phyloP scores from a whole-genome alignment of 2,797 vertebrate species.

The Sebastes nivosus region DNA sequence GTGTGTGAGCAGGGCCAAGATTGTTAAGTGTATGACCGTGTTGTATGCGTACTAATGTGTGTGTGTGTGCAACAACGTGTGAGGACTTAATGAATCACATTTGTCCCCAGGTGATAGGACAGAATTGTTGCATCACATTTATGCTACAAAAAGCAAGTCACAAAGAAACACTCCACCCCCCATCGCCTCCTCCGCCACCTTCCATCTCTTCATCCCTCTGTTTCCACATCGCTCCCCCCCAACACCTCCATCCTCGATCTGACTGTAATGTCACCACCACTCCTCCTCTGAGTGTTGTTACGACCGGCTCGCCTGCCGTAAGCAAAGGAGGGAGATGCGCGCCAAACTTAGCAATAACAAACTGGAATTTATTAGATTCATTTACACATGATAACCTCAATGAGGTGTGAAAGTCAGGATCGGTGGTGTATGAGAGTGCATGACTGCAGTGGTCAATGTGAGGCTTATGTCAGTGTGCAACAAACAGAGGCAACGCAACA shows the following conservation, averaged over 20 bases:
- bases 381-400: not conserved
- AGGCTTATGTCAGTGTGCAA: not conserved
- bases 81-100: constrained; percentile 72
- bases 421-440: not conserved
- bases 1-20: constrained; percentile 14
- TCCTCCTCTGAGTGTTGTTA: not conserved
- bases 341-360: not conserved
- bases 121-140: constrained; percentile 75
- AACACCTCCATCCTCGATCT: not conserved
- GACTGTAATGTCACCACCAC: not conserved
- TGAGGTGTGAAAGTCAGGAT: not conserved
- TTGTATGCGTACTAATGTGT: not conserved
- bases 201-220: not conserved
- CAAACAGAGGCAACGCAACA: not conserved
- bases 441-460: not conserved
- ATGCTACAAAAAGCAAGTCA: constrained; percentile 40
- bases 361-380: not conserved
- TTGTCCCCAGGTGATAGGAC: constrained; percentile 69
- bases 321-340: not conserved
- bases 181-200: not conserved
- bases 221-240: not conserved
- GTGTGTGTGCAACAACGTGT: constrained; percentile 26
- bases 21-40: constrained; percentile 24
- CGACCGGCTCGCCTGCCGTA: not conserved
- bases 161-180: constrained; percentile 41